A percentile compares a stretch with the other conserved stretches of the same genome.
These are phyloP conservation scores for Drosophila vallismaia DNA, from an alignment of 2,888 invertebrate genomes.

Conservation along the genomic window DNA sequence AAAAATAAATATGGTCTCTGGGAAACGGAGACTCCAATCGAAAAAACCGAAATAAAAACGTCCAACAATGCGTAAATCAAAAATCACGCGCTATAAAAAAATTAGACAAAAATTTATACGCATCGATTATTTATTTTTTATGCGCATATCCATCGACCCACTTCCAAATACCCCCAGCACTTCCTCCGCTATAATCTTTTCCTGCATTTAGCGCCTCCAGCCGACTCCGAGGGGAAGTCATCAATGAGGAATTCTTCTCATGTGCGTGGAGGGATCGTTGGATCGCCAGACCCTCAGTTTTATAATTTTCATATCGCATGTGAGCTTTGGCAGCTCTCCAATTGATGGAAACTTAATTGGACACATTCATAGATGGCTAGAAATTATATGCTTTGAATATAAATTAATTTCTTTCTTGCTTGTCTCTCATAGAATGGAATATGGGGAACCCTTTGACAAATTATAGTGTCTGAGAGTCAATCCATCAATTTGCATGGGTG, in stretches of 20 bases:
- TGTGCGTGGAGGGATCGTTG: slow-evolving; percentile 18
- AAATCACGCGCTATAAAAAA: slow-evolving; percentile 69
- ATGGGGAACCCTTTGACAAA: slow-evolving; percentile 13
- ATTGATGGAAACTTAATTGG: slow-evolving; percentile 34
- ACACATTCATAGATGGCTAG: slow-evolving; percentile 1
- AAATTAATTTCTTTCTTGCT: slow-evolving; percentile 9
- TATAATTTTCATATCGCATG: slow-evolving; percentile 39
- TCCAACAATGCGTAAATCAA: slow-evolving; percentile 78
- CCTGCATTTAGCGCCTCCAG: slow-evolving; percentile 72
- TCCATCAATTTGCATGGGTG: slow-evolving; percentile 12
- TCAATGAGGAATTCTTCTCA: slow-evolving; percentile 24
- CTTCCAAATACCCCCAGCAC: slow-evolving; percentile 24
- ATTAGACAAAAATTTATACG: slow-evolving; percentile 71
- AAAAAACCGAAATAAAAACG: slow-evolving; percentile 70
- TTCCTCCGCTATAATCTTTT: slow-evolving; percentile 63
- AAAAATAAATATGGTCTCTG: slow-evolving; percentile 74
- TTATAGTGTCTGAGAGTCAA: slow-evolving; percentile 6
- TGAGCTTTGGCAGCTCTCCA: slow-evolving; percentile 9
- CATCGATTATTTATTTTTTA: slow-evolving; percentile 23
- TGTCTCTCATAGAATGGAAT: neutral
- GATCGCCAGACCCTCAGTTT: neutral
- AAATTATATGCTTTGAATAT: slow-evolving; percentile 17
- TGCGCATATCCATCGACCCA: slow-evolving; percentile 5
- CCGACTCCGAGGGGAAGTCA: slow-evolving; percentile 10
- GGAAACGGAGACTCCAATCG: slow-evolving; percentile 56